phyloP scores from a whole-genome alignment of 2,797 vertebrate species.

The Hoplostethus atlanticus region DNA sequence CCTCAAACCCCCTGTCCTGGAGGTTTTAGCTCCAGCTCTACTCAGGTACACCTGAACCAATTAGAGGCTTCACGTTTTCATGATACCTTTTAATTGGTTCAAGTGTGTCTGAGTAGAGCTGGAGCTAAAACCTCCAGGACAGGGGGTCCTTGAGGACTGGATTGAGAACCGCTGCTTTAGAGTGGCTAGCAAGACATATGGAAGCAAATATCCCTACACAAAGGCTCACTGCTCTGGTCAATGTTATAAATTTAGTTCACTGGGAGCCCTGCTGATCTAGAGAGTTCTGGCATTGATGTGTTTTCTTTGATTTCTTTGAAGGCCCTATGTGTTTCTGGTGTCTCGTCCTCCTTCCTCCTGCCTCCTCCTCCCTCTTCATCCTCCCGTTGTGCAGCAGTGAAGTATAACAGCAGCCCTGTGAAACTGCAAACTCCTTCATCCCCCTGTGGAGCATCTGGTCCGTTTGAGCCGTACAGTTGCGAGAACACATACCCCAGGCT shows the following conservation, averaged over 20 bases:
- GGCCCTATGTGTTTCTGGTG: slow-evolving; percentile 3
- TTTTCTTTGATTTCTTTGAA: slow-evolving; percentile 34
- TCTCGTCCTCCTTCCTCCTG: slow-evolving; percentile 26
- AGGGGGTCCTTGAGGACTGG: too few relatives aligned
- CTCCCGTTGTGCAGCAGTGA: slow-evolving; percentile 38
- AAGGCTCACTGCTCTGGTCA: not conserved
- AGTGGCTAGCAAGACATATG: too few relatives aligned
- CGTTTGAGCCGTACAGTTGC: slow-evolving; percentile 51
- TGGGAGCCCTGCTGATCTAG: slow-evolving; percentile 28
- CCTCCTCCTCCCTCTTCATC: not conserved
- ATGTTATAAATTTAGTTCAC: not conserved
- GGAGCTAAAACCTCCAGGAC: too few relatives aligned
- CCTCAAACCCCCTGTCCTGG: too few relatives aligned
- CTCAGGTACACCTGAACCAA: too few relatives aligned
- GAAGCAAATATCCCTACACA: too few relatives aligned
- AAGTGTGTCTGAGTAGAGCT: too few relatives aligned
- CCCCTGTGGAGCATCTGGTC: slow-evolving; percentile 58
- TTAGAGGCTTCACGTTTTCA: too few relatives aligned
- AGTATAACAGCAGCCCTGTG: slow-evolving; percentile 50
- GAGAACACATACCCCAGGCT: slow-evolving; percentile 21
- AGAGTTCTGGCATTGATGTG: slow-evolving; percentile 17
- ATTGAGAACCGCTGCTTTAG: too few relatives aligned
- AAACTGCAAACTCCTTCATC: slow-evolving; percentile 63
- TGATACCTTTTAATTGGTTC: too few relatives aligned
- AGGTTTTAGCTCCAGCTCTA: too few relatives aligned